Base-by-base conservation (phyloP, 2,113 vertebrate genomes). In the Coryphaenoides rupestris region DNA sequence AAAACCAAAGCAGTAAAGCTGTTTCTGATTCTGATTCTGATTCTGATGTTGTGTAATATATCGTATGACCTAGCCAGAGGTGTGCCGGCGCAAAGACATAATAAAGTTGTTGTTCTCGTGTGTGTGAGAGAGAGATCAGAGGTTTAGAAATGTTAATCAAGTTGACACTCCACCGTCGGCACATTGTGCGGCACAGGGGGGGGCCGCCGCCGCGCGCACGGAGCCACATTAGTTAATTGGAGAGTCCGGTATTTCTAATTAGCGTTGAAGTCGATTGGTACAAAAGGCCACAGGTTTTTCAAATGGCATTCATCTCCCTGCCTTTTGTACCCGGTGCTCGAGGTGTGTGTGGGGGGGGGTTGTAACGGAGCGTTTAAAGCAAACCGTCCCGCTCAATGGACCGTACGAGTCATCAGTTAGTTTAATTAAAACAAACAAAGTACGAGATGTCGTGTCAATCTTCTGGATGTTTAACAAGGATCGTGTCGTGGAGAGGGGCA, bases 131-230 rank as follows among this genome's bases (percentile, higher is more conserved):
- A 88, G 71, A 88, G 22, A 53, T 10, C 78, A 79, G 85, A 71
- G 82, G 82, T 90, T 91, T 92, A 90, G 76, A 92, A 91, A 93
- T 91, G 87, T 91, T 91, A 91, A 91, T 91, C 85, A 90, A 86
- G 88, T 87, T 90, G 86, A 89, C 72, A 82, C 77, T 89, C 87
- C 90, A 88, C 74, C 68, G 73, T 77, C 75, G 82, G 79, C 86
- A n/a, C 86, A 84, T 92, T 93, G 86, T 93, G 33, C 9, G 33
- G 33, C 33, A 40, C n/a, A n/a, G n/a, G n/a, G n/a, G n/a, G n/a
- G 33, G 33, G 33, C 33, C 2, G 9, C n/a, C n/a, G n/a, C n/a
- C n/a, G n/a, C n/a, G n/a, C n/a, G n/a, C 90, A 57, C 75, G 67
- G 64, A 72, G 63, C 45, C 65, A 60, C 64, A 80, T 81, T 73